Evolutionary conservation across 2,888 invertebrate genomes (phyloP).

Genomic region (Lasiommata megera): DNA sequence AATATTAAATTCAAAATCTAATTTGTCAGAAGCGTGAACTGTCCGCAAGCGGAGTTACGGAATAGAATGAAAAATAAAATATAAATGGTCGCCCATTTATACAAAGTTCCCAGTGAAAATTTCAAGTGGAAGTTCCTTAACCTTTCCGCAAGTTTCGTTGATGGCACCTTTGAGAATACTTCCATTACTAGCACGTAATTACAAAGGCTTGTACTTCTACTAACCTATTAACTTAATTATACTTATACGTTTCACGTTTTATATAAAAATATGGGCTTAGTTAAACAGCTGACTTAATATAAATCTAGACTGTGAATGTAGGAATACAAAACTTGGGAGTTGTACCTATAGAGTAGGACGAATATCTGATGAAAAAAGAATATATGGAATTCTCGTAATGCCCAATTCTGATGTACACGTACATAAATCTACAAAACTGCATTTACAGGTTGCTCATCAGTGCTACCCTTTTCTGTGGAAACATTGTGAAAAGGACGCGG

Average conservation of each 20-base stretch:
- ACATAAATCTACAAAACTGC: too few species aligned
- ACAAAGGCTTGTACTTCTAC: constrained; percentile 15
- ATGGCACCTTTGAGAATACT: constrained; percentile 27
- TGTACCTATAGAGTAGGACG: neutral
- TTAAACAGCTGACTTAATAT: neutral
- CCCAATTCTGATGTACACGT: too few species aligned
- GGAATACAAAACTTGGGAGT: neutral
- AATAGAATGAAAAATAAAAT: constrained; percentile 18
- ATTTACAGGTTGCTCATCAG: too few species aligned
- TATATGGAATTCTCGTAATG: too few species aligned
- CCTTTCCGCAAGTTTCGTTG: constrained; percentile 21
- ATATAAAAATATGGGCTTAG: neutral
- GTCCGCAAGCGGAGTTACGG: constrained; percentile 18
- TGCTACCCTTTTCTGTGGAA: too few species aligned
- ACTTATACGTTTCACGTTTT: constrained; percentile 8
- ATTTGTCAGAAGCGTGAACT: constrained; percentile 15
- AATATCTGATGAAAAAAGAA: too few species aligned
- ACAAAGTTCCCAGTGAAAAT: constrained; percentile 21
- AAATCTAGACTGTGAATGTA: neutral
- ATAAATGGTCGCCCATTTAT: constrained; percentile 21
- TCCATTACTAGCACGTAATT: constrained; percentile 24
- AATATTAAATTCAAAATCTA: constrained; percentile 22
- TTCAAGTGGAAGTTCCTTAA: constrained; percentile 25
- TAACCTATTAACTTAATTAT: constrained; percentile 20
- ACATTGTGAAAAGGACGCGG: too few species aligned